A percentile compares a stretch with the other conserved stretches of the same genome.
Conservation (phyloP, 2,888 invertebrate genomes). For the Dromius quadrimaculatus region DNA sequence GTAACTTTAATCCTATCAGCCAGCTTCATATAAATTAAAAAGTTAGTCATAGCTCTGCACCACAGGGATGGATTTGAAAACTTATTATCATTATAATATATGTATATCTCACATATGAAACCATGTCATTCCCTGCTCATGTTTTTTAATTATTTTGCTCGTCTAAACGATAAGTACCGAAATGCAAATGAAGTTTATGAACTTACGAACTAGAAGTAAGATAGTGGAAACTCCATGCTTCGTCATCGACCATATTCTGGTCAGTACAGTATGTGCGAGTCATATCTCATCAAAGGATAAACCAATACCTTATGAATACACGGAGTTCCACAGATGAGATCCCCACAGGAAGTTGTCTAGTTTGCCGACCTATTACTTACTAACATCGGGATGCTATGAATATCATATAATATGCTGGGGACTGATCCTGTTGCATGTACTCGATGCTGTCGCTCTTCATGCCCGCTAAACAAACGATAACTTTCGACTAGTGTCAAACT, state of each 20-base stretch:
- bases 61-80: no score
- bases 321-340: constrained; percentile 27
- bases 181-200: constrained; percentile 3
- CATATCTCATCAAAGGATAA: constrained; percentile 39
- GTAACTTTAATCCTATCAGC: no score
- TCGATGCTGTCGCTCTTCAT: constrained; percentile 11
- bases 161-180: background rate
- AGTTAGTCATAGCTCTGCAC: no score
- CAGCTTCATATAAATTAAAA: no score
- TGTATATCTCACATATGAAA: no score
- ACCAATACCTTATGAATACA: constrained; percentile 42
- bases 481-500: constrained; percentile 3
- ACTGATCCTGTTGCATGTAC: constrained; percentile 35
- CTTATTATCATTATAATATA: no score
- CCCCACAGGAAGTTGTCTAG: constrained; percentile 47
- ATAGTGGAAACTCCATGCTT: background rate
- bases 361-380: constrained; percentile 50
- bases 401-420: constrained; percentile 46
- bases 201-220: background rate
- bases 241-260: constrained; percentile 17
- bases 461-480: constrained; percentile 7
- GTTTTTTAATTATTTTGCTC: no score
- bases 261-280: constrained; percentile 5
- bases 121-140: no score
- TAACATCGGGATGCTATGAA: constrained; percentile 49